Evolutionary conservation across 92 coral and sea anemone genomes (phyloP).

Genomic region (Epizoanthus scotinus): DNA sequence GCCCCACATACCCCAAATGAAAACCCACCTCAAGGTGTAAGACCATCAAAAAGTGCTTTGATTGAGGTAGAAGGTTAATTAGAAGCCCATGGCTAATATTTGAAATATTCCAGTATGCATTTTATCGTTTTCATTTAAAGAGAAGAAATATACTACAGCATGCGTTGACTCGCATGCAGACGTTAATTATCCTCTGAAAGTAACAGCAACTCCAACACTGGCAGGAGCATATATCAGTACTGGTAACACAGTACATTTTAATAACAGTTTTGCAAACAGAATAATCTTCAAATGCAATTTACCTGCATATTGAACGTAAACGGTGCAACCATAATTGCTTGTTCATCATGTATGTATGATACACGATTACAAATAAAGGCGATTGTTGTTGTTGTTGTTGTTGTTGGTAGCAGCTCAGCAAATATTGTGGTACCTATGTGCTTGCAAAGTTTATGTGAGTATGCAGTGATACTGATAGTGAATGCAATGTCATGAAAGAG

Average conservation of each 20-base stretch:
- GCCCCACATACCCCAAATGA: not conserved
- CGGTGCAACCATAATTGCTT: conserved; percentile 3
- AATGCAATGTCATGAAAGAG: conserved; percentile 7
- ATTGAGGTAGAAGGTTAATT: not conserved
- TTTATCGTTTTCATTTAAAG: conserved; percentile 14
- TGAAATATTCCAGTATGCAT: conserved; percentile 7
- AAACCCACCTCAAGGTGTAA: conserved; percentile 17
- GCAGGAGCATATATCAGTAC: conserved; percentile 21
- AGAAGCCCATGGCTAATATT: conserved; percentile 4
- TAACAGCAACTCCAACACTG: conserved; percentile 7
- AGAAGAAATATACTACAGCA: conserved; percentile 18
- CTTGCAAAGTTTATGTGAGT: conserved; percentile 11
- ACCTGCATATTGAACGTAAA: conserved; percentile 10
- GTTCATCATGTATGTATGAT: conserved; percentile 4
- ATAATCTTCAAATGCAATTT: conserved; percentile 14
- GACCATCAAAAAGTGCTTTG: conserved; percentile 10
- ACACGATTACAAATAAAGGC: not conserved
- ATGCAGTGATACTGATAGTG: conserved; percentile 10
- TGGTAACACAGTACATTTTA: conserved; percentile 4
- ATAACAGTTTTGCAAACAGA: conserved; percentile 14
- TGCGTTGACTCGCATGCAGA: conserved; percentile 11
- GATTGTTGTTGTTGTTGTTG: conserved; percentile 1
- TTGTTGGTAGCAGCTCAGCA: conserved; percentile 18
- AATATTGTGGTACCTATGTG: conserved; percentile 2
- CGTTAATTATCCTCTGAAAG: conserved; percentile 10